A percentile compares a stretch with the other conserved stretches of the same genome.
Conservation (phyloP, 2,888 invertebrate genomes). For the Tenthredo amoena region DNA sequence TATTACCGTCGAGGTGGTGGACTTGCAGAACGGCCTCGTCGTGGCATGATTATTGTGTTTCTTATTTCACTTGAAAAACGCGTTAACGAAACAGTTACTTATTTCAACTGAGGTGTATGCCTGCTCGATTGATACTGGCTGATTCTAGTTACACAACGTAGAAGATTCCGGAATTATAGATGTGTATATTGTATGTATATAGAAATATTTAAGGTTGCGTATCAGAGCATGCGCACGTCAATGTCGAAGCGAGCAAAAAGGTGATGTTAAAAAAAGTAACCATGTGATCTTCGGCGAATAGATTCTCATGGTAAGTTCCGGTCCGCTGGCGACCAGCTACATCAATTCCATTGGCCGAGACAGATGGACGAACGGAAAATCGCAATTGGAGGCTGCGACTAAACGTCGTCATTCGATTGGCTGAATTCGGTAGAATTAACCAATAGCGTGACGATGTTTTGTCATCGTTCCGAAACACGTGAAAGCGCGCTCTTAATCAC, state of each 20-base stretch:
- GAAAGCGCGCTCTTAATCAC: background rate
- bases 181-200: conserved; percentile 14
- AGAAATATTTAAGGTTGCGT: conserved; percentile 23
- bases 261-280: background rate
- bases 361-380: background rate
- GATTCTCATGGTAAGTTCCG: background rate
- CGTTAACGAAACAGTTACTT: conserved; percentile 26
- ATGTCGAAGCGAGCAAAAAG: background rate
- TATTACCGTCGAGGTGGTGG: conserved; percentile 74
- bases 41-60: conserved; percentile 68
- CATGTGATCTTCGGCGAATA: background rate
- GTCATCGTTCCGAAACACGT: background rate
- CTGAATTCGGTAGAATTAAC: background rate
- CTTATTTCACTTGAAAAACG: conserved; percentile 41
- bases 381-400: background rate
- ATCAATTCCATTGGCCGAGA: background rate
- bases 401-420: background rate
- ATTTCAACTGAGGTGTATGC: background rate
- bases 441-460: background rate
- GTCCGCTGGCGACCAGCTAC: background rate
- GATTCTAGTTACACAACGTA: conserved; percentile 46
- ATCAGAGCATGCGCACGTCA: background rate
- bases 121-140: conserved; percentile 10
- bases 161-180: conserved; percentile 37
- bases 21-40: conserved; percentile 73